Percentiles rank a stretch among this genome's conserved stretches.
Conservation (phyloP, 1,140 invertebrate genomes). For the Oscheius sp. region DNA sequence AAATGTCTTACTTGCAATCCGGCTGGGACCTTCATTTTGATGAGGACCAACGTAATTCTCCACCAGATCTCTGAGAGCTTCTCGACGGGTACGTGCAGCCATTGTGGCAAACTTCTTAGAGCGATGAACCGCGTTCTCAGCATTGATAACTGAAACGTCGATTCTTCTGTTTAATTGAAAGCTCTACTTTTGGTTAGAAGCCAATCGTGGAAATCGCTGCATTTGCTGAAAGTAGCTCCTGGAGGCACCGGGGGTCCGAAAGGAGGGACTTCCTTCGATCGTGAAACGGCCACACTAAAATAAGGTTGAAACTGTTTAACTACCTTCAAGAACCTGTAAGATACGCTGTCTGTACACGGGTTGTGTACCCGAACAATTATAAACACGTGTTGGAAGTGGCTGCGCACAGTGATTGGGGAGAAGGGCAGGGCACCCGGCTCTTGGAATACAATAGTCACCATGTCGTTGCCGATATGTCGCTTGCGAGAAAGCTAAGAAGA, state of each 20-base stretch:
- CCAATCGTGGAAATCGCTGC: slow-evolving; percentile 85
- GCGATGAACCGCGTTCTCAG: slow-evolving; percentile 90
- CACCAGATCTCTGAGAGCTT: slow-evolving; percentile 85
- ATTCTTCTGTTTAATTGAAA: background rate
- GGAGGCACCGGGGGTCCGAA: slow-evolving; percentile 89
- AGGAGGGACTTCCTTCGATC: slow-evolving; percentile 89
- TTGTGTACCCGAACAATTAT: slow-evolving; percentile 84
- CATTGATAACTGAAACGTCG: slow-evolving; percentile 78
- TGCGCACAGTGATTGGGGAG: slow-evolving; percentile 70
- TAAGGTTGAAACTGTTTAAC: background rate
- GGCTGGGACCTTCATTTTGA: slow-evolving; percentile 57
- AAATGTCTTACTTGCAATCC: slow-evolving; percentile 53
- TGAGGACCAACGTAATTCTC: slow-evolving; percentile 71
- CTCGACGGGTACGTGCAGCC: slow-evolving; percentile 89
- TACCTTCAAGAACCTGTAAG: slow-evolving; percentile 45
- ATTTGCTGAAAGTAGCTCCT: slow-evolving; percentile 79
- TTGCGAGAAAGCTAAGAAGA: slow-evolving; percentile 74
- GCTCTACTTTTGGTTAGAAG: slow-evolving; percentile 78
- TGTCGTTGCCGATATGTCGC: slow-evolving; percentile 88
- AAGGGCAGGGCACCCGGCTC: slow-evolving; percentile 82
- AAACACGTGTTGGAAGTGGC: slow-evolving; percentile 97
- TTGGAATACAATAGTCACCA: slow-evolving; percentile 94
- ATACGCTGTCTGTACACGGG: slow-evolving; percentile 78
- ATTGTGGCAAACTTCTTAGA: slow-evolving; percentile 95
- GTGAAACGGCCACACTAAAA: slow-evolving; percentile 79